A percentile compares a stretch with the other conserved stretches of the same genome.
Conservation (phyloP, 2,888 invertebrate genomes). For the Drosophila rubida region DNA sequence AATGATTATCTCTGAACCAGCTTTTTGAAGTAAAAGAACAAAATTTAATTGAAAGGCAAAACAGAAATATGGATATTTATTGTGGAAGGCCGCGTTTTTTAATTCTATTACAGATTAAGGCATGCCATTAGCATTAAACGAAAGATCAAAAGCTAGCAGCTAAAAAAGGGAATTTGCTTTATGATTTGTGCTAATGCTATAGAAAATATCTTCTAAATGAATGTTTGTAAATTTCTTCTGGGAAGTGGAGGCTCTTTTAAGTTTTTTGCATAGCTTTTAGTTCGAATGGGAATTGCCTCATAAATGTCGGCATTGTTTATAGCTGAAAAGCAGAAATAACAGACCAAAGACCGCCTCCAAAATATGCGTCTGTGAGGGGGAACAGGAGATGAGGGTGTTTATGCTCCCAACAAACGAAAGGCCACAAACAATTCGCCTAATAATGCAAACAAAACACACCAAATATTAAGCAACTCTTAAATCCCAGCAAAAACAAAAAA, state of each 20-base stretch:
- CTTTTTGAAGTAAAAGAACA: slow-evolving; percentile 3
- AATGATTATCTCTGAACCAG: neutral
- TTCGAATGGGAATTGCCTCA: slow-evolving; percentile 51
- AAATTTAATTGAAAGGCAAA: slow-evolving; percentile 1
- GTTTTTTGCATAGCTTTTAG: slow-evolving; percentile 31
- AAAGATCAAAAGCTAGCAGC: slow-evolving; percentile 49
- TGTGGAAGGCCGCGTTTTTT: neutral
- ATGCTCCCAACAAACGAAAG: slow-evolving; percentile 13
- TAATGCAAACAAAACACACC: slow-evolving; percentile 32
- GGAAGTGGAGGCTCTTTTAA: slow-evolving; percentile 37
- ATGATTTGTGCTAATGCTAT: slow-evolving; percentile 20
- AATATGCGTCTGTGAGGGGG: neutral
- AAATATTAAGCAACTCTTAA: slow-evolving; percentile 26
- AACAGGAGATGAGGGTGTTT: neutral
- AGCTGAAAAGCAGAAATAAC: neutral
- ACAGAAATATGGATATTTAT: neutral
- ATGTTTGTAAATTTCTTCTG: slow-evolving; percentile 18
- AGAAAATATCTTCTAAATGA: slow-evolving; percentile 1
- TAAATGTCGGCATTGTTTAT: slow-evolving; percentile 53
- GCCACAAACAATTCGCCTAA: slow-evolving; percentile 18
- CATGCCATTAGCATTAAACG: slow-evolving; percentile 15
- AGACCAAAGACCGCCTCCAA: neutral
- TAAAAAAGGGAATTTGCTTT: slow-evolving; percentile 9
- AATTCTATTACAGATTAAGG: slow-evolving; percentile 38
- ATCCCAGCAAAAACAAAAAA: neutral